Conservation (phyloP, 2,888 invertebrate species). For the Drosophila nigritarsus region DNA sequence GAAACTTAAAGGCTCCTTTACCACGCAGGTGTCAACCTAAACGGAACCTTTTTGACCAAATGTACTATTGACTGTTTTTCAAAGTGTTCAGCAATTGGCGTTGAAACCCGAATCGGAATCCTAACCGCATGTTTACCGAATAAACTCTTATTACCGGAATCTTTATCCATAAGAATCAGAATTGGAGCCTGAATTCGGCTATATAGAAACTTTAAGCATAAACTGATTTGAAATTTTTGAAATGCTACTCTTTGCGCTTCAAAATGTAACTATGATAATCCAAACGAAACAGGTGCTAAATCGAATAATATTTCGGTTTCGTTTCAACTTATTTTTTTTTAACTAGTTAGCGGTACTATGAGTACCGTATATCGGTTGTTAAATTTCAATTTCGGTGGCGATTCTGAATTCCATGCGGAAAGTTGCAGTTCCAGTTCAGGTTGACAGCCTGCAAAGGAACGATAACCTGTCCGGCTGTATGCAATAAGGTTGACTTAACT, state of each 20-base stretch:
- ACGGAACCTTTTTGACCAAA: not conserved
- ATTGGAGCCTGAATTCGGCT: not conserved
- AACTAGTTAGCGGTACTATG: not conserved
- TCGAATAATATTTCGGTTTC: not conserved
- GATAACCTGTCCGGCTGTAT: not conserved
- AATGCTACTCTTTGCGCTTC: no score
- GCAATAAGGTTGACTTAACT: not conserved
- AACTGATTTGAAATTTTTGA: not conserved
- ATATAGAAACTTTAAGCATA: not conserved
- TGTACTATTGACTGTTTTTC: not conserved
- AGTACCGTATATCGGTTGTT: no score
- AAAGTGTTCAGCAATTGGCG: not conserved
- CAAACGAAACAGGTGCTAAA: not conserved
- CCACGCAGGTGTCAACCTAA: not conserved
- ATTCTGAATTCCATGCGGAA: not conserved
- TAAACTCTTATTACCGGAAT: not conserved
- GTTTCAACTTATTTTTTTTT: not conserved
- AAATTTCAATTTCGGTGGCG: not conserved
- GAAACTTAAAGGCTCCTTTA: not conserved
- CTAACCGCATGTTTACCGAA: not conserved
- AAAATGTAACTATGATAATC: not conserved
- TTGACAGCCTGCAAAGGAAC: not conserved
- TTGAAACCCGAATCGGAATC: not conserved
- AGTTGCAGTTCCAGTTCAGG: not conserved
- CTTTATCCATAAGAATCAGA: not conserved